Conservation (phyloP, 2,113 vertebrate genomes). For the Macrotis lagotis region DNA sequence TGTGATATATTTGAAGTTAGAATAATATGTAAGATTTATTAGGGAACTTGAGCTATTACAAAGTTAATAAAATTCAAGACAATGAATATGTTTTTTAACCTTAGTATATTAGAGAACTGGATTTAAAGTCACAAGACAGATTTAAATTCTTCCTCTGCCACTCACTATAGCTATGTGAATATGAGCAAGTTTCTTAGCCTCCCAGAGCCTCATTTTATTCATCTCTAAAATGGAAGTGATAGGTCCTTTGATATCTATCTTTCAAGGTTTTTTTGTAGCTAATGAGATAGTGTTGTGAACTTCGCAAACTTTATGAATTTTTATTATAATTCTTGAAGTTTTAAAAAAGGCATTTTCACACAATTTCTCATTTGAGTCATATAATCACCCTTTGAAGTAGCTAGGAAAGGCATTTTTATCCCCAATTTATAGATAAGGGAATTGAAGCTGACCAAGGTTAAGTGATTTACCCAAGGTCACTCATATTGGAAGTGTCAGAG, state of each 20-base stretch:
- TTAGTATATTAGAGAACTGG: background rate
- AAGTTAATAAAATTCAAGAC: background rate
- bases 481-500: background rate
- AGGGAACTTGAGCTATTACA: background rate
- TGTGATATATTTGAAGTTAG: background rate
- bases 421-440: background rate
- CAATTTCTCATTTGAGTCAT: background rate
- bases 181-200: background rate
- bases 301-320: background rate
- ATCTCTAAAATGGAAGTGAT: background rate
- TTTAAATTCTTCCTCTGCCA: background rate
- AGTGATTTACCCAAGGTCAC: background rate
- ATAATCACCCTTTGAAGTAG: background rate
- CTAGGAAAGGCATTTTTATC: background rate
- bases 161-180: background rate
- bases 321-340: background rate
- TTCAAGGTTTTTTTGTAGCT: background rate
- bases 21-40: background rate
- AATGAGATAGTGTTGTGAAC: background rate
- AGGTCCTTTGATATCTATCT: background rate
- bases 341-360: background rate
- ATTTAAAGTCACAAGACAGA: background rate
- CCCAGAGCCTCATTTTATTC: background rate
- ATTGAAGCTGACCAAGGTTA: background rate
- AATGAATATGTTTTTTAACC: background rate